Percentiles rank a stretch among this genome's conserved stretches.
Evolutionary conservation across 2,888 invertebrate species (phyloP).

Genomic region (Cetonia aurata): DNA sequence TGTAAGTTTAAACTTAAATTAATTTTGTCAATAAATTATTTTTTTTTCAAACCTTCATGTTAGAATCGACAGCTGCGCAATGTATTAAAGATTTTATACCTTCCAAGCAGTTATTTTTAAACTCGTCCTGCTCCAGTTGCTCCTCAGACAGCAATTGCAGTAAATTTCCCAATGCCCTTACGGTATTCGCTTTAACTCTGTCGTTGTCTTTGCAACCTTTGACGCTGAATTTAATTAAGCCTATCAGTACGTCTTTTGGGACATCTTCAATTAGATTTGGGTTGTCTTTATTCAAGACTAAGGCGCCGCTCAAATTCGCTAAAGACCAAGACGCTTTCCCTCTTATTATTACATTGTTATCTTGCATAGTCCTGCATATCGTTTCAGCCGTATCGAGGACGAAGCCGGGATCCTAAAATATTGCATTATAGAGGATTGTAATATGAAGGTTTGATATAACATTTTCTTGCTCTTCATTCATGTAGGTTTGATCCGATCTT

Average conservation of each 20-base stretch:
- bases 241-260: constrained; percentile 76
- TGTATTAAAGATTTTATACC: constrained; percentile 78
- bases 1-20: constrained; percentile 52
- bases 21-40: neutral
- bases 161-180: constrained; percentile 85
- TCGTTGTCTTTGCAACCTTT: constrained; percentile 77
- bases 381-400: constrained; percentile 85
- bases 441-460: constrained; percentile 17
- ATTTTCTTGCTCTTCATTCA: no score
- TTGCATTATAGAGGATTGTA: constrained; percentile 11
- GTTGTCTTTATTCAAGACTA: constrained; percentile 78
- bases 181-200: constrained; percentile 86
- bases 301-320: constrained; percentile 86
- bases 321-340: constrained; percentile 89
- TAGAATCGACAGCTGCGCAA: constrained; percentile 77
- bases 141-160: constrained; percentile 74
- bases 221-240: constrained; percentile 77
- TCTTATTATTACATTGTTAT: constrained; percentile 77
- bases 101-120: constrained; percentile 70
- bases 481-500: no score
- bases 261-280: constrained; percentile 70
- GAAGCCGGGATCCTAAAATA: constrained; percentile 72
- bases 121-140: constrained; percentile 67
- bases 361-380: constrained; percentile 75
- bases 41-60: constrained; percentile 77